Base-by-base conservation (phyloP, 2,888 invertebrate species). In the Idaea dimidiata region DNA sequence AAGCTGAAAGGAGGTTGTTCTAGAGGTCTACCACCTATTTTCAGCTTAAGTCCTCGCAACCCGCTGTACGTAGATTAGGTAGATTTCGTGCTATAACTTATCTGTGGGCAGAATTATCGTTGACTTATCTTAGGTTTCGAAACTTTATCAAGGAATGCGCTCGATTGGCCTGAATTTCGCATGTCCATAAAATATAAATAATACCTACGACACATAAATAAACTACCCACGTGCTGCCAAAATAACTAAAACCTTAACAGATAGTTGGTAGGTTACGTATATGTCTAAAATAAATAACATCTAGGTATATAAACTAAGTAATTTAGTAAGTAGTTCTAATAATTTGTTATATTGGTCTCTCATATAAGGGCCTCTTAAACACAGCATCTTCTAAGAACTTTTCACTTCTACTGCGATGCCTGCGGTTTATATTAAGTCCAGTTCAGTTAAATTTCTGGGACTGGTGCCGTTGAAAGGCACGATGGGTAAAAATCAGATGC, bases 141-240 rank as follows among this genome's bases (percentile, higher is more conserved):
- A 43, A 43, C 43, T 43, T 43, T 43, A 43, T 43, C 10, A 43
- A 14, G 43, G 43, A 43, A 43, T 43, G 54, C 58, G 56, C 18
- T 24, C 56, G 54, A 62, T 43, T 60, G 63, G 55, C 60, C 62
- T 63, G 57, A 66, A 63, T 64, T 62, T 59, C 53, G 60, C 55
- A 53, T 17, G 59, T 33, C 58, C 57, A 62, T 66, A 60, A 64
- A 64, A 54, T 64, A n/a, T 56, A 8, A 43, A 8, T 14, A 43
- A 43, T 14, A 43, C n/a, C n/a, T 32, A 8, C 10, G 10, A 43
- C 43, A 43, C 43, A 43, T 43, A 43, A 43, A 59, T 55, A 57
- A 61, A 54, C 59, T 32, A 17, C 65, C 62, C 55, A 65, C 62
- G 59, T 61, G 14, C 53, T 55, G 16, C 33, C 54, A 61, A 61